Percentiles rank a stretch among this genome's conserved stretches.
phyloP scores from a whole-genome alignment of 1,140 invertebrate genomes.

The Lithobius niger region DNA sequence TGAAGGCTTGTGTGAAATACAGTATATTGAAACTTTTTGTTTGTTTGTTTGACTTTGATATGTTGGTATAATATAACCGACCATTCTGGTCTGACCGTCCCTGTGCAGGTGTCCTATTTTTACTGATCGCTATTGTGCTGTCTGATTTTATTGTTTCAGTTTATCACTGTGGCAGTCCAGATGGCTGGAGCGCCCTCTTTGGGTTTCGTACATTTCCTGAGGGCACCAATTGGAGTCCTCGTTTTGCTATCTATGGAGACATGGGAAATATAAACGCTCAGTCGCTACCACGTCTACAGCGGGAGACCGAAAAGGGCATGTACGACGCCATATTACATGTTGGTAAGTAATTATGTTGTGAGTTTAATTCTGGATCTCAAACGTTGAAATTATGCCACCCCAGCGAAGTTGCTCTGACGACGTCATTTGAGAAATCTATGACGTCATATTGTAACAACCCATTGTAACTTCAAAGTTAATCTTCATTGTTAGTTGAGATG shows the following conservation, averaged over 20 bases:
- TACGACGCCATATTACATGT: slow-evolving; percentile 85
- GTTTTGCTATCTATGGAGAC: slow-evolving; percentile 75
- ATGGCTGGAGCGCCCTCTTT: slow-evolving; percentile 65
- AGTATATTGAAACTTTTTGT: background rate
- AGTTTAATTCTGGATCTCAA: no score
- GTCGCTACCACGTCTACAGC: slow-evolving; percentile 62
- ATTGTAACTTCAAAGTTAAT: no score
- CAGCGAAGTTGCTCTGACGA: no score
- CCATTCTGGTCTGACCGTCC: no score
- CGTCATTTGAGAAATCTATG: no score
- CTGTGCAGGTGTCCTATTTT: background rate
- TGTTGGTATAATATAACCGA: background rate
- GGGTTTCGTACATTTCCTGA: slow-evolving; percentile 51
- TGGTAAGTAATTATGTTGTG: no score
- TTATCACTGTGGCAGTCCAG: slow-evolving; percentile 64
- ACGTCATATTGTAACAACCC: no score
- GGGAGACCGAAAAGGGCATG: slow-evolving; percentile 59
- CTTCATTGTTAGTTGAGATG: no score
- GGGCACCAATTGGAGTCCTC: slow-evolving; percentile 55
- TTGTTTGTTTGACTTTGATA: background rate
- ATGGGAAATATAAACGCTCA: slow-evolving; percentile 77
- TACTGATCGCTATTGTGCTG: no score
- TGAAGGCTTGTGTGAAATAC: no score
- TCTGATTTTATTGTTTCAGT: slow-evolving; percentile 35
- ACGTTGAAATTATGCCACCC: no score